Conservation (phyloP, 30 jellyfish, hydroid and myxozoan species). For the Hydractinia symbiolongicarpus region DNA sequence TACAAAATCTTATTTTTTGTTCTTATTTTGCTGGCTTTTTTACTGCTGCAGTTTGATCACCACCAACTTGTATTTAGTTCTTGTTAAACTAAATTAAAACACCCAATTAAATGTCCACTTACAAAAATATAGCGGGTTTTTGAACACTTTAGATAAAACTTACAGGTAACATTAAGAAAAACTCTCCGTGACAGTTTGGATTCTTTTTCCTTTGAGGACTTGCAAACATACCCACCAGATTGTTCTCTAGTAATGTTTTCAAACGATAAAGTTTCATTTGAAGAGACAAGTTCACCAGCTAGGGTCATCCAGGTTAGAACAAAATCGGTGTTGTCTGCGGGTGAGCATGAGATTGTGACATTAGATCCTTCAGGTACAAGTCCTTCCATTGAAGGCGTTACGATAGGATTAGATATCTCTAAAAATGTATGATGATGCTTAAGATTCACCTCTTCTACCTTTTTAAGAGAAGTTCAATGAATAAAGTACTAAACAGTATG, state of each 20-base stretch:
- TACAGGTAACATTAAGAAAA: slow-evolving; percentile 1
- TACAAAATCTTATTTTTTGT: no score
- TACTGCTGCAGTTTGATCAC: no score
- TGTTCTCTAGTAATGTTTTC: not conserved
- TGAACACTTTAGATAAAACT: not conserved
- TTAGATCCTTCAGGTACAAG: not conserved
- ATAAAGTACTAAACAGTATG: no score
- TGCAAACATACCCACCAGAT: not conserved
- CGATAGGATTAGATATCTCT: not conserved
- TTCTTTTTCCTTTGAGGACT: not conserved
- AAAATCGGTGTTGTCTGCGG: not conserved
- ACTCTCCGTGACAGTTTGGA: not conserved
- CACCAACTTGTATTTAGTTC: no score
- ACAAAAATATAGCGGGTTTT: no score
- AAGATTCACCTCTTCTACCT: no score
- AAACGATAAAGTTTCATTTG: not conserved
- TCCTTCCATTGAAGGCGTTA: not conserved
- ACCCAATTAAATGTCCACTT: no score
- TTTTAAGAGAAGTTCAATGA: no score
- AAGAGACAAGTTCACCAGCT: slow-evolving; percentile 5
- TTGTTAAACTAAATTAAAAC: no score
- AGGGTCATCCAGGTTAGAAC: slow-evolving; percentile 1
- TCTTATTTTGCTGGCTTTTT: no score
- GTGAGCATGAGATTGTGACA: slow-evolving; percentile 12
- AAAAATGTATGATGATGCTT: not conserved